Percentiles rank a stretch among this genome's conserved stretches.
Conservation (phyloP, 2,888 invertebrate species). For the Cheilosia variabilis region DNA sequence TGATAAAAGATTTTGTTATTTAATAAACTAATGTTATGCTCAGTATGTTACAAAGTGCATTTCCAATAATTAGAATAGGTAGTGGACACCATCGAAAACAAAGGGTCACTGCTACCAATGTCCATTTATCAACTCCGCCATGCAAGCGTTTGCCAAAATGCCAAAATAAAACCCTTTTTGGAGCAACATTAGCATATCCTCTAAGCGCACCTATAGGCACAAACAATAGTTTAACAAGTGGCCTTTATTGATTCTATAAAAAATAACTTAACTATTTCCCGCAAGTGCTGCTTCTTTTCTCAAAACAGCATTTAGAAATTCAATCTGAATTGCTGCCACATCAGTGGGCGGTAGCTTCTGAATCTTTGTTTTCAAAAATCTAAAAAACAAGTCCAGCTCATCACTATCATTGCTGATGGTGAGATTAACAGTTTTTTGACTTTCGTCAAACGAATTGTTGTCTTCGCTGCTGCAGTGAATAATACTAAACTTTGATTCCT, state of each 20-base stretch:
- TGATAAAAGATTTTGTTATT: constrained; percentile 13
- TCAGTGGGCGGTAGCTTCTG: constrained; percentile 80
- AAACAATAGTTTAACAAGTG: not conserved
- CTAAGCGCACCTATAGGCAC: too few species aligned
- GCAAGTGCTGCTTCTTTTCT: constrained; percentile 78
- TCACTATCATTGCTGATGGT: constrained; percentile 73
- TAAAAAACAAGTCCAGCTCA: constrained; percentile 81
- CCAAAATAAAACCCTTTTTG: too few species aligned
- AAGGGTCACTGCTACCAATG: too few species aligned
- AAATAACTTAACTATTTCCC: not conserved
- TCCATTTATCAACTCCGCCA: too few species aligned
- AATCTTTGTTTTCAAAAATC: constrained; percentile 82
- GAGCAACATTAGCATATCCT: too few species aligned
- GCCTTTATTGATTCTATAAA: not conserved
- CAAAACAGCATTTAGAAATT: constrained; percentile 81
- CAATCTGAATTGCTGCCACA: constrained; percentile 81
- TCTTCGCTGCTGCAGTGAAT: not conserved
- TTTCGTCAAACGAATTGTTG: not conserved
- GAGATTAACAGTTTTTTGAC: not conserved
- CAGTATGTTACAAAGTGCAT: not conserved
- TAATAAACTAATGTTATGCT: constrained; percentile 1
- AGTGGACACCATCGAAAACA: too few species aligned
- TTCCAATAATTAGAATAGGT: too few species aligned
- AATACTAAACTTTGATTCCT: not conserved
- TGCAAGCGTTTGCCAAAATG: too few species aligned